Percentiles rank a stretch among this genome's conserved stretches.
phyloP scores from a whole-genome alignment of 2,113 vertebrate species.

The Ia io region DNA sequence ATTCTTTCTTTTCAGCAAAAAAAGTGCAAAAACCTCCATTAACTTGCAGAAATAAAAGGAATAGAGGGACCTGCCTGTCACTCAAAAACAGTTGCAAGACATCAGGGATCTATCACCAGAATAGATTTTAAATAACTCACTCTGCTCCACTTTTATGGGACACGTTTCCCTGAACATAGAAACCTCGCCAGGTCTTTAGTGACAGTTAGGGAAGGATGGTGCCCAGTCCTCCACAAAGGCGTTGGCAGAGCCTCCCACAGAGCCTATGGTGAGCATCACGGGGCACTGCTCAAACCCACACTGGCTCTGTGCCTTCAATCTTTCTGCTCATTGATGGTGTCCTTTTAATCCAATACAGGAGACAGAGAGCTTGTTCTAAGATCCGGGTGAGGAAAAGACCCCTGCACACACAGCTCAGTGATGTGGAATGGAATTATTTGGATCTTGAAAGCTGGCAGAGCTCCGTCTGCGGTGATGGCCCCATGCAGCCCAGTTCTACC shows the following conservation, averaged over 20 bases:
- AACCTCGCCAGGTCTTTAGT: conserved; percentile 7
- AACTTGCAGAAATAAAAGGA: conserved; percentile 50
- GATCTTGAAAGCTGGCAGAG: conserved; percentile 54
- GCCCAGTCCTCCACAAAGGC: conserved; percentile 16
- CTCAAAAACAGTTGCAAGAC: conserved; percentile 17
- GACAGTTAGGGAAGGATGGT: not conserved
- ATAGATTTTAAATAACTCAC: not conserved
- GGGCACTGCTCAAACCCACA: conserved; percentile 61
- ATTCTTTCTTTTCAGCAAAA: conserved; percentile 39
- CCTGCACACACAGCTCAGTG: conserved; percentile 43
- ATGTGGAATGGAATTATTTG: conserved; percentile 66
- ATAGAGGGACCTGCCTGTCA: not conserved
- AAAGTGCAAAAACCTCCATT: conserved; percentile 35
- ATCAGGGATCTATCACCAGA: not conserved
- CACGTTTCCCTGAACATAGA: not conserved
- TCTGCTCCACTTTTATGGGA: conserved; percentile 2
- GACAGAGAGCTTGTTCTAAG: conserved; percentile 45
- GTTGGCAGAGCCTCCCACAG: not conserved
- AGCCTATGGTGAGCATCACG: conserved; percentile 36
- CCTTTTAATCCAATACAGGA: conserved; percentile 55
- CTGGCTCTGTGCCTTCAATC: conserved; percentile 28
- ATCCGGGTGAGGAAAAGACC: conserved; percentile 61
- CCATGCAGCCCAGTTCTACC: not conserved
- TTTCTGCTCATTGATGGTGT: conserved; percentile 50
- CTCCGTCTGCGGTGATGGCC: not conserved